A percentile compares a stretch with the other conserved stretches of the same genome.
phyloP scores from a whole-genome alignment of 2,113 vertebrate species.

The Ceratotherium simum region DNA sequence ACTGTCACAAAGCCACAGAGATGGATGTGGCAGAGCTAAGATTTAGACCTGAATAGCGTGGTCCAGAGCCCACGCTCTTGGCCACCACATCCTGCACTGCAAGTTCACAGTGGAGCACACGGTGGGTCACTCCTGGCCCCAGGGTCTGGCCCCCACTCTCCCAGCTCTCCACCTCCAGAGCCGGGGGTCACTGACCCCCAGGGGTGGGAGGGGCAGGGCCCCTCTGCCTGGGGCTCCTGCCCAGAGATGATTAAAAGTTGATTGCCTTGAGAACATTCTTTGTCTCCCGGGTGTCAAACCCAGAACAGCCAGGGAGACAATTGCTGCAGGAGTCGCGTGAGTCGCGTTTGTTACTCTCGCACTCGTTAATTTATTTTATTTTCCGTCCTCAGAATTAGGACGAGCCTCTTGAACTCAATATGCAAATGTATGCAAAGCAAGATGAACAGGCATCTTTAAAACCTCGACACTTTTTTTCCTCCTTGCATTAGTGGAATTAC shows the following conservation, averaged over 20 bases:
- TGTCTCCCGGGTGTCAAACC: conserved; percentile 64
- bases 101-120: background rate
- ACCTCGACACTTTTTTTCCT: background rate
- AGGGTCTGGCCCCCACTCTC: background rate
- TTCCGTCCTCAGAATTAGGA: conserved; percentile 79
- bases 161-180: background rate
- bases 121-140: background rate
- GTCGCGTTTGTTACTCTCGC: conserved; percentile 72
- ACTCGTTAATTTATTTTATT: conserved; percentile 80
- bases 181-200: background rate
- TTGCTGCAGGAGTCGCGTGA: conserved; percentile 66
- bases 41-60: background rate
- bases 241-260: conserved; percentile 37
- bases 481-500: conserved; percentile 59
- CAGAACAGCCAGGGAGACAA: conserved; percentile 68
- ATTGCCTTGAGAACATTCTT: conserved; percentile 57
- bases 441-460: conserved; percentile 76
- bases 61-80: background rate
- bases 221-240: background rate
- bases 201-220: background rate
- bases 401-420: conserved; percentile 78
- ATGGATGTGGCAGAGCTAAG: background rate
- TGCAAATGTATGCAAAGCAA: conserved; percentile 83
- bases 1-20: background rate
- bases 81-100: background rate